phyloP scores from a whole-genome alignment of 35 echinoderm and acorn worm species.

The Anneissia japonica region DNA sequence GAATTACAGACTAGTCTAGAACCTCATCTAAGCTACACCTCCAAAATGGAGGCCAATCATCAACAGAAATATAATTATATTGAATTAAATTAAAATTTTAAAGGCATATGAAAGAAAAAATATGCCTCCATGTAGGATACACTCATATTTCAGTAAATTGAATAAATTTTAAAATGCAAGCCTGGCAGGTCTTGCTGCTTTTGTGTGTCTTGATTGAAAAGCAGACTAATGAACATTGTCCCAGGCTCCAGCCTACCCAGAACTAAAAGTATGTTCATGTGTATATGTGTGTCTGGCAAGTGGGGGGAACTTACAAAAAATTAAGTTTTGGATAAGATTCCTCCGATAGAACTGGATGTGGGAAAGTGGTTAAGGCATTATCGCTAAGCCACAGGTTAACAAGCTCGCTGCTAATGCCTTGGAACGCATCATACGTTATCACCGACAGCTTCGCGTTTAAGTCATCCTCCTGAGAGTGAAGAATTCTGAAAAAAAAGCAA shows the following conservation, averaged over 20 bases:
- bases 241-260: too few species aligned
- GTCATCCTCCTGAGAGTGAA: neutral
- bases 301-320: conserved; percentile 63
- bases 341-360: conserved; percentile 71
- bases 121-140: too few species aligned
- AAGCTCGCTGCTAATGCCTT: neutral
- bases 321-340: conserved; percentile 48
- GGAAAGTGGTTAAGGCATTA: conserved; percentile 62
- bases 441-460: neutral
- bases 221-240: neutral
- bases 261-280: too few species aligned
- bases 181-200: neutral
- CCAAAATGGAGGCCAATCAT: too few species aligned
- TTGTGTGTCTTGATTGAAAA: too few species aligned
- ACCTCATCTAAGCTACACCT: too few species aligned
- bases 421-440: neutral
- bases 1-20: too few species aligned
- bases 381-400: conserved; percentile 59
- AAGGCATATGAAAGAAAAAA: too few species aligned
- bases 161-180: too few species aligned
- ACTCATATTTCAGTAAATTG: too few species aligned
- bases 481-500: neutral
- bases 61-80: too few species aligned
- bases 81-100: too few species aligned
- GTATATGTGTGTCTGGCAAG: neutral